Base-by-base conservation (phyloP, 2,888 invertebrate genomes). In the Branchellion lobata region DNA sequence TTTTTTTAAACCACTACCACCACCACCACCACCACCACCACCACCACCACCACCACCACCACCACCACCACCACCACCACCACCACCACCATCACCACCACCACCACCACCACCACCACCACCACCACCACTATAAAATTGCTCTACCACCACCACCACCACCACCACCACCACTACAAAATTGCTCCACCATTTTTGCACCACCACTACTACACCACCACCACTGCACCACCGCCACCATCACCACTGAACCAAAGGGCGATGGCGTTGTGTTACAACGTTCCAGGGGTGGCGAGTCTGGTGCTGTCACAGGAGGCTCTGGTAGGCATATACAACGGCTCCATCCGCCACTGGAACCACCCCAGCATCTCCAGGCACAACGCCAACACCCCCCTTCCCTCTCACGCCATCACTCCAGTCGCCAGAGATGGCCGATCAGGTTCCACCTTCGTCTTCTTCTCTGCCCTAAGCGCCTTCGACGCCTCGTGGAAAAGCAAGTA, bases 261-360 rank as follows among this genome's bases (percentile, higher is more conserved):
- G 0, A 81, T 86, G 0, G 85, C 84, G 0, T 33, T 86, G 14
- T 85, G 83, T 0, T 85, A 84, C 80, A 85, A 86, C 81, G 40
- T 86, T 0, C 84, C 84, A 0, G 83, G 81, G 8, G 74, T 85
- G 0, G 36, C 57, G 0, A 14, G 27, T 2, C 81, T 87, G 18
- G 83, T 83, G 36, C 81, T 87, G 0, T 83, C 84, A 14, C 71
- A 83, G 3, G 84, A 85, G 5, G 82, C 82, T 1, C 24, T 86
- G 18, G 85, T 85, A 5, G 86, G 85, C 14, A 86, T 87, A 8
- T 87, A 84, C 61, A 77, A 77, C 29, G 86, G 86, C 0, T 84
- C 84, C 0, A 81, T 83, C 65, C 80, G 34, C 51, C 65, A 75
- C 47, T 87, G 86, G 86, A 84, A 86, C 80, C 83, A 86, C 69